phyloP scores from a whole-genome alignment of 2,113 vertebrate species.

The Sylvia atricapilla region DNA sequence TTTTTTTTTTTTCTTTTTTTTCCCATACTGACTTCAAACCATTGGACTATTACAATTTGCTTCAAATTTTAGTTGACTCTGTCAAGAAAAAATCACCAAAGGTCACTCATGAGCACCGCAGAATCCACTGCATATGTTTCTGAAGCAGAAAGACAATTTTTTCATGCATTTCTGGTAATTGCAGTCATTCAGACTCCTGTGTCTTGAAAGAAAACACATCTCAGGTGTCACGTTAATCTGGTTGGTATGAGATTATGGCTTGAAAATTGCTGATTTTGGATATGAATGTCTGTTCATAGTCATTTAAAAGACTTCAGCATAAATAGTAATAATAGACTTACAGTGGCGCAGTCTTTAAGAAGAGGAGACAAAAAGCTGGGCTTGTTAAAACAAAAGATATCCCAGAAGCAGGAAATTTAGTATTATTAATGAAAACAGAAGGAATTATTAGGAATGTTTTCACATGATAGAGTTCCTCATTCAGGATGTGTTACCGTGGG shows the following conservation, averaged over 20 bases:
- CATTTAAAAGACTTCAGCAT: conserved; percentile 33
- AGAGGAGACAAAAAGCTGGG: not conserved
- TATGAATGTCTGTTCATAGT: not conserved
- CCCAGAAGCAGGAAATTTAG: conserved; percentile 62
- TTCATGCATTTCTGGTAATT: conserved; percentile 6
- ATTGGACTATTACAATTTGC: not conserved
- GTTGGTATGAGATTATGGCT: conserved; percentile 54
- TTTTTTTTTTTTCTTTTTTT: not conserved
- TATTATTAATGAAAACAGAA: conserved; percentile 64
- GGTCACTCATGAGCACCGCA: not conserved
- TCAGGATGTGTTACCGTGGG: not conserved
- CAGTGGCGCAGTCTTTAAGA: not conserved
- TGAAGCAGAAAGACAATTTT: not conserved
- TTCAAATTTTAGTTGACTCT: not conserved
- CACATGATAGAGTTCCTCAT: not conserved
- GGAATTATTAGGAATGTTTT: conserved; percentile 51
- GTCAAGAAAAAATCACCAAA: not conserved
- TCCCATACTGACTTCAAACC: not conserved
- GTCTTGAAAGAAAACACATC: conserved; percentile 54
- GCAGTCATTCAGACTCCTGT: conserved; percentile 23
- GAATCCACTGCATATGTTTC: not conserved
- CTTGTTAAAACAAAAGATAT: conserved; percentile 39
- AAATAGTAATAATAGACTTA: conserved; percentile 43
- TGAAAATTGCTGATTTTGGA: conserved; percentile 68
- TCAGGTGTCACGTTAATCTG: conserved; percentile 62